A percentile compares a stretch with the other conserved stretches of the same genome.
Conservation (phyloP, 2,797 vertebrate species). For the Microhierax caerulescens region DNA sequence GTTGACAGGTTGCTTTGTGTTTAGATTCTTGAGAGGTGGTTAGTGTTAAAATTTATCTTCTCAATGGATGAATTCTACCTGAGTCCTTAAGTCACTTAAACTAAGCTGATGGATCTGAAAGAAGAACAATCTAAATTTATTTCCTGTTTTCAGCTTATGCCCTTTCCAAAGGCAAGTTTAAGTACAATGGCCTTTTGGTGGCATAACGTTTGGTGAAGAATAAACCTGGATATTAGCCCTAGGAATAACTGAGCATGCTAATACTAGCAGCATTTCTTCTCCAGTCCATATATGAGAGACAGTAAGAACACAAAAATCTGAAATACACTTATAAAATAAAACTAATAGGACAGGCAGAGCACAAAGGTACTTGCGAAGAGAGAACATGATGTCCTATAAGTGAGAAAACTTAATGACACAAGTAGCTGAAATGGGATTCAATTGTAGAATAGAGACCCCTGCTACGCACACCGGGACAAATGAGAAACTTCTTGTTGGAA, state of each 20-base stretch:
- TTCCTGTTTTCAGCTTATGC: background rate
- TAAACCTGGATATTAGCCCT: background rate
- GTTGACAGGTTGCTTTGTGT: background rate
- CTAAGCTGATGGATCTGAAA: background rate
- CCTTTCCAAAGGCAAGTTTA: background rate
- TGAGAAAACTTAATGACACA: background rate
- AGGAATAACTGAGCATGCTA: background rate
- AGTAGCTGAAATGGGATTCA: background rate
- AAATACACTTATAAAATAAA: background rate
- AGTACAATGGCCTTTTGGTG: background rate
- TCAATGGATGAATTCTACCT: too few relatives aligned
- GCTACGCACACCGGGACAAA: background rate
- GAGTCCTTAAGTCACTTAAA: background rate
- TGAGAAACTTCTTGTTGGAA: background rate
- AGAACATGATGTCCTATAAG: background rate
- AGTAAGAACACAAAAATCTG: background rate
- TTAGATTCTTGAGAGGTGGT: background rate
- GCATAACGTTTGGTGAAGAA: background rate
- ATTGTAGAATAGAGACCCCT: background rate
- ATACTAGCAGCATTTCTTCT: background rate
- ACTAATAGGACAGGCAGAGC: background rate
- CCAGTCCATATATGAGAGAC: rapidly evolving
- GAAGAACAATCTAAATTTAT: background rate
- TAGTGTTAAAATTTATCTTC: background rate
- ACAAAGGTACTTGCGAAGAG: background rate